Percentiles rank a stretch among this genome's conserved stretches.
phyloP scores from a whole-genome alignment of 2,888 invertebrate species.

The Drosophila macrospina region DNA sequence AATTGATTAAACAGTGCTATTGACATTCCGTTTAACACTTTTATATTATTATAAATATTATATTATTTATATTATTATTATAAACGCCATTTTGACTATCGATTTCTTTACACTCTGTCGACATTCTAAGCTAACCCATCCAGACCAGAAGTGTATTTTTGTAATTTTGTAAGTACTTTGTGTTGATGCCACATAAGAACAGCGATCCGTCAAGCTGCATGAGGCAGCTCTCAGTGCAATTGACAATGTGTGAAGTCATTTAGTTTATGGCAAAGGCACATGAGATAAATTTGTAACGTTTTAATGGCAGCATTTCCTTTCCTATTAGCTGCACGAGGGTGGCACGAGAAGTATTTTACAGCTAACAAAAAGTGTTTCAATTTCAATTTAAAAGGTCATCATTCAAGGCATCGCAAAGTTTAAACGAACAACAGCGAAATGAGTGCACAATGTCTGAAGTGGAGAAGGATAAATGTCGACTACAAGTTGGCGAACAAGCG shows the following conservation, averaged over 20 bases:
- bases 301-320: slow-evolving; percentile 17
- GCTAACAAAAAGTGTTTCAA: neutral
- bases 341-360: neutral
- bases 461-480: neutral
- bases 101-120: neutral
- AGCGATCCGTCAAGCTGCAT: slow-evolving; percentile 29
- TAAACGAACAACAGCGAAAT: neutral
- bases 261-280: slow-evolving; percentile 6
- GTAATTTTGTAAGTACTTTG: neutral
- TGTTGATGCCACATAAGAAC: slow-evolving; percentile 25
- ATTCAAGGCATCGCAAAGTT: neutral
- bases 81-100: neutral
- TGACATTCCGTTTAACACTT: too few relatives aligned
- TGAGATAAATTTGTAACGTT: slow-evolving; percentile 4
- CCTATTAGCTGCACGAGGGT: slow-evolving; percentile 11
- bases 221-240: slow-evolving; percentile 34
- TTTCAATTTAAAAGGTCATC: neutral
- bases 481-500: neutral
- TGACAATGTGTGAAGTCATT: slow-evolving; percentile 26
- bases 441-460: neutral
- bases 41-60: neutral
- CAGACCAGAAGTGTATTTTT: neutral
- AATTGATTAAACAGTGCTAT: neutral
- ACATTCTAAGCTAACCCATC: slow-evolving; percentile 5
- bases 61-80: too few relatives aligned